Percentiles rank a stretch among this genome's conserved stretches.
Evolutionary conservation across 2,113 vertebrate genomes (phyloP).

Genomic region (Fukomys damarensis): DNA sequence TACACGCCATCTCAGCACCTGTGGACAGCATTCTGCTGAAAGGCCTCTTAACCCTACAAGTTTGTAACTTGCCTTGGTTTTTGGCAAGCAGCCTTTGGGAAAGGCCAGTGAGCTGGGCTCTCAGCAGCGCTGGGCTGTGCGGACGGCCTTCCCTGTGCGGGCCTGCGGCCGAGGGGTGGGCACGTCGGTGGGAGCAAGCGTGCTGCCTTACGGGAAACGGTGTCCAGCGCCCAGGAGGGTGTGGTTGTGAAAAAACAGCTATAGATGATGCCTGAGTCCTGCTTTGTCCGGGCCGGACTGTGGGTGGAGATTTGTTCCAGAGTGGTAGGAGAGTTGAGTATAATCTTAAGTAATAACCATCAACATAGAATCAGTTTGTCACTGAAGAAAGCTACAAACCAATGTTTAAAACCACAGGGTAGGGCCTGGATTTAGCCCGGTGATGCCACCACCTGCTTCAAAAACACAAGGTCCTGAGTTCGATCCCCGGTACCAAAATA

Average conservation of each 20-base stretch:
- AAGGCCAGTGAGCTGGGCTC: neutral
- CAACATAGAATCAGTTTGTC: neutral
- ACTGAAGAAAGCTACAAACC: neutral
- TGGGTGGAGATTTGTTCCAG: neutral
- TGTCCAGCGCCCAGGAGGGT: neutral
- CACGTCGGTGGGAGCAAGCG: no score
- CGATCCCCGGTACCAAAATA: no score
- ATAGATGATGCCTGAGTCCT: neutral
- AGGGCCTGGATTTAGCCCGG: neutral
- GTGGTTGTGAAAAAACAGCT: neutral
- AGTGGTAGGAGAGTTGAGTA: neutral
- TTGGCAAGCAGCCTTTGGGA: neutral
- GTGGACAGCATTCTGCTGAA: neutral
- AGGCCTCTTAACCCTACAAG: neutral
- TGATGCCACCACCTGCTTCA: no score
- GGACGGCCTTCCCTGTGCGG: neutral
- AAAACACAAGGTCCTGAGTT: no score
- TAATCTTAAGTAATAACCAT: neutral
- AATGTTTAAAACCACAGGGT: neutral
- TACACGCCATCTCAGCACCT: neutral
- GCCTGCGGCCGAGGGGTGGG: no score
- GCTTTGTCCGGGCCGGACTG: no score
- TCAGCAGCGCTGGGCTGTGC: neutral
- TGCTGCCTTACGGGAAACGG: no score
- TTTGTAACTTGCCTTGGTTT: neutral